A percentile compares a stretch with the other conserved stretches of the same genome.
These are phyloP conservation scores for Caiman crocodilus DNA, from an alignment of 2,797 vertebrate genomes.

Conservation along the genomic window DNA sequence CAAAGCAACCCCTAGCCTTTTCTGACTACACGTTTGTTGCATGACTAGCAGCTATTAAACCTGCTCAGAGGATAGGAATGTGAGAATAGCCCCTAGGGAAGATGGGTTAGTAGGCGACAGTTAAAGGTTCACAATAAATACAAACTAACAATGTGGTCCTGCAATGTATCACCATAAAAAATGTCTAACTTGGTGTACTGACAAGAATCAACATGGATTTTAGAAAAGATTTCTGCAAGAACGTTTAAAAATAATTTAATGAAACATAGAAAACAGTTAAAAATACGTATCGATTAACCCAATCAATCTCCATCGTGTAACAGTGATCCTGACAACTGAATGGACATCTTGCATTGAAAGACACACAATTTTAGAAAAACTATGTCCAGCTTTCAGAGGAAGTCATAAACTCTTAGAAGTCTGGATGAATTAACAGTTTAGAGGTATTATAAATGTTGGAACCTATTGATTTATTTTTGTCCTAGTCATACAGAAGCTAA, in stretches of 20 bases:
- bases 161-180: neutral
- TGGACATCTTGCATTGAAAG: fast-evolving
- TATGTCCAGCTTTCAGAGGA: neutral
- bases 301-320: neutral
- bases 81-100: neutral
- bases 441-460: neutral
- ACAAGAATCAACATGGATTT: constrained; percentile 15
- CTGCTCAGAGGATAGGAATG: neutral
- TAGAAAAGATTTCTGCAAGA: neutral
- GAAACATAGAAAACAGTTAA: no score
- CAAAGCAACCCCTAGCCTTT: neutral
- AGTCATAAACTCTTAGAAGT: neutral
- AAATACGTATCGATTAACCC: no score
- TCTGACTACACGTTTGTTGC: neutral
- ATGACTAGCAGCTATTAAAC: neutral
- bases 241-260: neutral
- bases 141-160: fast-evolving
- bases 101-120: neutral
- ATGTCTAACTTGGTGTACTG: neutral
- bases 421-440: neutral
- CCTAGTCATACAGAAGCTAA: neutral
- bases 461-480: neutral
- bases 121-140: neutral
- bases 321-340: neutral
- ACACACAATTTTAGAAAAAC: neutral